Base-by-base conservation (phyloP, 2,113 vertebrate species). In the Cottus gobio region DNA sequence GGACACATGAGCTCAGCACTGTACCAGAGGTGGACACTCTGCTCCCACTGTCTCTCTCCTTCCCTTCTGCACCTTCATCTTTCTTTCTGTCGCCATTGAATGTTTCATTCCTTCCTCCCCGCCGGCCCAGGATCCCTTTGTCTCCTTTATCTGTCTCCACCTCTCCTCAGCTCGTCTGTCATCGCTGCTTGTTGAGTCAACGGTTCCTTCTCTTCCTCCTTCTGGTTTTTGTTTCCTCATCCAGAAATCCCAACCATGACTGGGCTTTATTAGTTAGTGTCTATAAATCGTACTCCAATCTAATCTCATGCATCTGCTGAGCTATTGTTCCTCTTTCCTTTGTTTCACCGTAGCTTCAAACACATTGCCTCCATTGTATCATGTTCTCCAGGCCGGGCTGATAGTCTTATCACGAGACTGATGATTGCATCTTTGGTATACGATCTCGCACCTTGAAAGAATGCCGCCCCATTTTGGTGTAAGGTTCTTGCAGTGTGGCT, bases 1-100 rank as follows among this genome's bases (percentile, higher is more conserved):
- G 89, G 91, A 93, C 89, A 90, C 86, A 87, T 83, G 92, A 92
- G 90, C 88, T 90, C 85, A 82, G 87, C 77, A 74, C 80, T 78
- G 84, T 66, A 89, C 85, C 89, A 81, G 74, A 28, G 71, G 80
- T 85, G 83, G 79, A 85, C 71, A 13, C 82, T 84, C 66, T 79
- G 79, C 86, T 85, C 79, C 69, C 72, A 31, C 83, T 56, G 52
- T 79, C 77, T 81, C 73, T 71, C 84, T 85, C 11, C 85, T 79
- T 77, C 94, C 76, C 84, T 64, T 71, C 54, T 71, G 75, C 79
- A 80, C 80, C 86, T 91, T 84, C 77, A 84, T 91, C 80, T 87
- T 66, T 77, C 77, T 84, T 68, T 82, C 83, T 71, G 54, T 75
- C 75, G 76, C 79, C 67, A 46, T 63, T 76, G 71, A 85, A 82